Conservation (phyloP, 2,113 vertebrate species). For the Clarias gariepinus region DNA sequence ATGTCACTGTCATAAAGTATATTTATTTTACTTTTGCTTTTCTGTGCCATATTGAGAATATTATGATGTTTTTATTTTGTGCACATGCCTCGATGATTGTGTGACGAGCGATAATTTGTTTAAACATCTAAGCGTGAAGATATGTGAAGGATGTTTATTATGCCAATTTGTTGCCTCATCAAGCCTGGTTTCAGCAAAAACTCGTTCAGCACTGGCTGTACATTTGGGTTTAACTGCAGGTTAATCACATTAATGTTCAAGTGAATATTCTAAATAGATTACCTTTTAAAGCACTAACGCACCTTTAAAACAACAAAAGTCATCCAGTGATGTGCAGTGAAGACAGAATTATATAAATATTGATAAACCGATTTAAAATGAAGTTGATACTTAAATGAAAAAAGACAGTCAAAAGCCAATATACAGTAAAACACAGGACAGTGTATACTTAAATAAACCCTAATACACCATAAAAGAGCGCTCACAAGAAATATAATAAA, state of each 20-base stretch:
- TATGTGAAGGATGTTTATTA: neutral
- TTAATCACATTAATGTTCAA: neutral
- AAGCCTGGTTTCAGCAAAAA: neutral
- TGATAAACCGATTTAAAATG: neutral
- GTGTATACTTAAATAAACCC: neutral
- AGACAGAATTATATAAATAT: neutral
- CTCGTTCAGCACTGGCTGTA: neutral
- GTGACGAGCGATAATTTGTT: neutral
- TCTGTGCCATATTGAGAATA: neutral
- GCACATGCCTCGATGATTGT: neutral
- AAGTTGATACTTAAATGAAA: neutral
- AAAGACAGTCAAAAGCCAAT: neutral
- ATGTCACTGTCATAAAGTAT: neutral
- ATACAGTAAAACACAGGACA: neutral
- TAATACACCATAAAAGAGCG: neutral
- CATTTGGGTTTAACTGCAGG: neutral
- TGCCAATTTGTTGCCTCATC: neutral
- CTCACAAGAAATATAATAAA: neutral
- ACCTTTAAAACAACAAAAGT: neutral
- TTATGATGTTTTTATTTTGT: neutral
- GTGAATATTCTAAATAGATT: neutral
- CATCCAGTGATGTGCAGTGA: neutral
- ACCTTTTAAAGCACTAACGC: neutral
- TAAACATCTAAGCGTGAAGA: neutral
- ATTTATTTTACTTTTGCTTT: neutral